Evolutionary conservation across 1,140 invertebrate species (phyloP), one percentile per base, ranked within the genome.

Genomic region (Dendrolimus punctatus): DNA sequence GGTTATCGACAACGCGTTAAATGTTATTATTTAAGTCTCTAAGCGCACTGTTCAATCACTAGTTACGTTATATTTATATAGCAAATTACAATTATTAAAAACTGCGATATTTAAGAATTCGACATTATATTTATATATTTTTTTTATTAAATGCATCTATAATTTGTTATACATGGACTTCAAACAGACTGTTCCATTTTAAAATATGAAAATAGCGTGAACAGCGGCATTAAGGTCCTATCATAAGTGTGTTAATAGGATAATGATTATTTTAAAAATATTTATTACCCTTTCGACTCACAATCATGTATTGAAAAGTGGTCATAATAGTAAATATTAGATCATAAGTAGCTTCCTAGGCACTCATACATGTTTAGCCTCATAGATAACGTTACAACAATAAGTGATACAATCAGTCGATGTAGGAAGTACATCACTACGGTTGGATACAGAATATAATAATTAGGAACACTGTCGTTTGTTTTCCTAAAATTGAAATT

Each of bases 331-430:
- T 79, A 75, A 76, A 78, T 71, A 72, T 81, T 23, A 80, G 63
- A 80, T 80, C 77, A 80, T 85, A 85, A 85, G 74, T 82, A 73
- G 75, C 75, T 61, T 82, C 76, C 73, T 81, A 85, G 81, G 81
- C 81, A 83, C 81, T 85, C 72, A 53, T 78, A 77, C 62, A 75
- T 64, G 62, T 65, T 69, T 75, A 82, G 76, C 81, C 76, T 81
- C 73, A 55, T 70, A 66, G 67, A 64, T 53, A 55, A 58, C 55
- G 65, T 49, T 48, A 53, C 52, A 55, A 58, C 58, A 47, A 51
- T 42, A 54, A 54, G 41, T 58, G 36, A 39, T 40, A 69, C 55
- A 63, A 58, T 73, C 65, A 64, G 68, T 70, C 70, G 60, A 56
- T 68, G 46, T 54, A 42, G 46, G 49, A 50, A 45, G 51, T 58